Evolutionary conservation across 2,113 vertebrate species (phyloP).

Genomic region (Hirundichthys speculiger): DNA sequence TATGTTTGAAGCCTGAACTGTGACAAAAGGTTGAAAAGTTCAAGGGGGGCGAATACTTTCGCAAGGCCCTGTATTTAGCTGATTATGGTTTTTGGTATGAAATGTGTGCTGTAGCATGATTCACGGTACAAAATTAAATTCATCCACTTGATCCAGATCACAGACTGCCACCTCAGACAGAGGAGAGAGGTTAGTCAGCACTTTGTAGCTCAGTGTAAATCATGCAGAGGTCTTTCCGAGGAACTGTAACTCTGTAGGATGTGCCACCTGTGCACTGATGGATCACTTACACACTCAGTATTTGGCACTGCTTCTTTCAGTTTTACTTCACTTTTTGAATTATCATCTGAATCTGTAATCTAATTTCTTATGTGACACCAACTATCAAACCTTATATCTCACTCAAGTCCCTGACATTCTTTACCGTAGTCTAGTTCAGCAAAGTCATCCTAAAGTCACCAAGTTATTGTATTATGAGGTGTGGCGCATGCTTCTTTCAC

Average conservation of each 20-base stretch:
- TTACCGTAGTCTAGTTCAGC: background rate
- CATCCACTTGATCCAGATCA: slow-evolving; percentile 12
- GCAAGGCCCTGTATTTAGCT: slow-evolving; percentile 10
- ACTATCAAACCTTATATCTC: background rate
- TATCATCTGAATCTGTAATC: slow-evolving; percentile 14
- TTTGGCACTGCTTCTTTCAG: slow-evolving; percentile 22
- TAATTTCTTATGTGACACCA: slow-evolving; percentile 13
- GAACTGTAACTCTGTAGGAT: slow-evolving; percentile 51
- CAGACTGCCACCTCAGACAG: slow-evolving; percentile 29
- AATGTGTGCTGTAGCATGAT: slow-evolving; percentile 39
- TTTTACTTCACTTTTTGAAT: slow-evolving; percentile 28
- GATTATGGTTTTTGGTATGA: slow-evolving; percentile 32
- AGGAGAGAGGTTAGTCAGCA: slow-evolving; percentile 62
- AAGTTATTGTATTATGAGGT: background rate
- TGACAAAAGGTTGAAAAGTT: too few species aligned
- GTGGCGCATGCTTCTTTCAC: background rate
- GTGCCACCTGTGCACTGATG: slow-evolving; percentile 46
- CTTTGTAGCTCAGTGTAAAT: slow-evolving; percentile 53
- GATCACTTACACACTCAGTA: slow-evolving; percentile 30
- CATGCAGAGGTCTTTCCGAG: slow-evolving; percentile 53
- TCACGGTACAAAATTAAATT: slow-evolving; percentile 40
- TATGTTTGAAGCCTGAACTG: too few species aligned
- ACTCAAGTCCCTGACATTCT: background rate
- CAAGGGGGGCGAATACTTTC: too few species aligned
- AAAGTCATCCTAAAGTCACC: background rate